Conservation (phyloP, 23 tunicate genomes). For the Ascidia mentula region DNA sequence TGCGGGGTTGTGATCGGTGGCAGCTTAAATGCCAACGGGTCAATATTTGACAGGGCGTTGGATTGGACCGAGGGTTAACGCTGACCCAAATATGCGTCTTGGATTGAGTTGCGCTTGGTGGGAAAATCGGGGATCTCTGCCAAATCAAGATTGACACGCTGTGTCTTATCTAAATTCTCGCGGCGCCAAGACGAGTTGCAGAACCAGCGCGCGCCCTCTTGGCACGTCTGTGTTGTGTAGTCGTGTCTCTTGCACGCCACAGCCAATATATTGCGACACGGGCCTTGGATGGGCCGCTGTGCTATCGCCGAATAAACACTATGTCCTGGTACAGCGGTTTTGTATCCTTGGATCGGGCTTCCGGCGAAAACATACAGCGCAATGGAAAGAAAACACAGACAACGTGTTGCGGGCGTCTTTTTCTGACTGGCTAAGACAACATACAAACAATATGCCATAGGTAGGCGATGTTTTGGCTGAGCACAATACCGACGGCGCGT, state of each 20-base stretch:
- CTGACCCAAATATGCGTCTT: background rate
- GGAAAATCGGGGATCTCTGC: background rate
- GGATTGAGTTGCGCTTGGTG: background rate
- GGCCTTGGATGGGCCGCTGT: too few species aligned
- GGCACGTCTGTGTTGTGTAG: background rate
- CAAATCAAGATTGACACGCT: background rate
- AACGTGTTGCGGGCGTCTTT: too few species aligned
- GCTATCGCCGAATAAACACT: background rate
- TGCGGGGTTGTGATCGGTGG: background rate
- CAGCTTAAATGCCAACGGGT: background rate
- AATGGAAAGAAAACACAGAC: too few species aligned
- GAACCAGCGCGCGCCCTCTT: background rate
- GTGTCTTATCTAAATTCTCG: background rate
- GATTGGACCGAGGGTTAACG: background rate
- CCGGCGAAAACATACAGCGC: too few species aligned
- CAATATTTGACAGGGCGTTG: background rate
- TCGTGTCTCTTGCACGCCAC: background rate
- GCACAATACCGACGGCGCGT: background rate
- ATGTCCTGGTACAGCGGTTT: too few species aligned
- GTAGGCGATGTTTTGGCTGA: background rate
- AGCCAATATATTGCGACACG: too few species aligned
- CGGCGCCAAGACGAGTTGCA: background rate
- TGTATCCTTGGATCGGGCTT: too few species aligned
- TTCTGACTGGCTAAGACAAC: too few species aligned
- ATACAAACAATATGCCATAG: too few species aligned